These are phyloP conservation scores for Siniperca chuatsi DNA, from an alignment of 2,113 vertebrate genomes.

Conservation along the genomic window DNA sequence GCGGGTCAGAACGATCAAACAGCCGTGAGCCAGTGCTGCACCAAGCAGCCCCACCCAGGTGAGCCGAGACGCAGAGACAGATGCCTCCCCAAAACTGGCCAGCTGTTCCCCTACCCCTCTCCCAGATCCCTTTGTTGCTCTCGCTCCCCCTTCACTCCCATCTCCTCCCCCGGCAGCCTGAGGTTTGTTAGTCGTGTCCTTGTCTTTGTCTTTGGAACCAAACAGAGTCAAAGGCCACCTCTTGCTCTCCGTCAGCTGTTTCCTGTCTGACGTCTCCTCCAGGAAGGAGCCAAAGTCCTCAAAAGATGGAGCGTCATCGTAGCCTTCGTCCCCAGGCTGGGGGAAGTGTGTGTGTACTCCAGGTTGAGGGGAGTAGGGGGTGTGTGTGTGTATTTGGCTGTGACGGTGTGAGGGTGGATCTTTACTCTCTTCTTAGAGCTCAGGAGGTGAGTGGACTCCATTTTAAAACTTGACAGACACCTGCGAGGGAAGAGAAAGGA, in stretches of 20 bases:
- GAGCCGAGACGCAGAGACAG: constrained; percentile 88
- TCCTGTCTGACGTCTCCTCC: constrained; percentile 91
- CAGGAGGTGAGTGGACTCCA: constrained; percentile 89
- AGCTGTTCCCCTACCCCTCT: constrained; percentile 82
- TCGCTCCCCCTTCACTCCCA: constrained; percentile 49
- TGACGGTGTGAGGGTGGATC: constrained; percentile 95
- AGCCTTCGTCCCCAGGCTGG: constrained; percentile 91
- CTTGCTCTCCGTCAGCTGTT: constrained; percentile 84
- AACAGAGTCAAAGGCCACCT: constrained; percentile 88
- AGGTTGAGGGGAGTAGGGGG: constrained; percentile 75
- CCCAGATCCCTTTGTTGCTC: constrained; percentile 64
- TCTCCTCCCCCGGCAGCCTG: constrained; percentile 70
- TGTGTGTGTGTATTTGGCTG: constrained; percentile 91
- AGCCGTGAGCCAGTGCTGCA: constrained; percentile 91
- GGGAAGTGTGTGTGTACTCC: constrained; percentile 89
- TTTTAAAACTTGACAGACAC: constrained; percentile 74
- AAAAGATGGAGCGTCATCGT: constrained; percentile 87
- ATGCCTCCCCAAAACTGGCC: constrained; percentile 88
- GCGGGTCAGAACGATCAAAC: constrained; percentile 91
- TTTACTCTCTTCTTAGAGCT: constrained; percentile 93
- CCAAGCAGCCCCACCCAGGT: constrained; percentile 91
- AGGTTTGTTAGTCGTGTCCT: constrained; percentile 56
- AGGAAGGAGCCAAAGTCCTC: constrained; percentile 89
- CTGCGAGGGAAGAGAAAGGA: constrained; percentile 59
- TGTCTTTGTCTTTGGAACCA: constrained; percentile 84